These are phyloP conservation scores for Heliocidaris erythrogramma DNA, from an alignment of 35 echinoderm and acorn worm species.

Conservation along the genomic window DNA sequence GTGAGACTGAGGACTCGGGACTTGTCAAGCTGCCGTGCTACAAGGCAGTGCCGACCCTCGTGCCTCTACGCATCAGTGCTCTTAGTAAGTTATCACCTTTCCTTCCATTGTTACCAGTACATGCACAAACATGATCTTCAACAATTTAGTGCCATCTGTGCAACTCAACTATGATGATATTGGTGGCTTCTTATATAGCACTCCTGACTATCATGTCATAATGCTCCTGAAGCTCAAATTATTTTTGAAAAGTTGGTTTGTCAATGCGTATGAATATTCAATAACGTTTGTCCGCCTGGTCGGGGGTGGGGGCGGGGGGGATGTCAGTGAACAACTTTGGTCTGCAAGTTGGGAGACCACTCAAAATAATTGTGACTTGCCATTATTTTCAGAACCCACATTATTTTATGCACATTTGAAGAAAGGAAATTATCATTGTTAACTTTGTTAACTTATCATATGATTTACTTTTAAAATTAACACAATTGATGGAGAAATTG, in stretches of 20 bases:
- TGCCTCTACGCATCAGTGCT: constrained; percentile 95
- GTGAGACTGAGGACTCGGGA: constrained; percentile 92
- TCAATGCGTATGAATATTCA: no score
- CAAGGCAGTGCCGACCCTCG: constrained; percentile 88
- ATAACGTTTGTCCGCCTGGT: no score
- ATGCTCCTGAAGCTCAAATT: no score
- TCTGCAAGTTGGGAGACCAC: no score
- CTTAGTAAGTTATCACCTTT: constrained; percentile 76
- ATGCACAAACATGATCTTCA: background rate
- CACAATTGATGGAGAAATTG: background rate
- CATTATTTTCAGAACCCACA: no score
- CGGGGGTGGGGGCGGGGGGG: no score
- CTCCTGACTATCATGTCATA: no score
- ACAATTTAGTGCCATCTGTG: background rate
- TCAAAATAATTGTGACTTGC: no score
- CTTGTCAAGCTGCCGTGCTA: constrained; percentile 95
- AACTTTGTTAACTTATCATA: background rate
- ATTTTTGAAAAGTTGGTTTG: no score
- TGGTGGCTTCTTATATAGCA: background rate
- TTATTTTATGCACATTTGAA: no score
- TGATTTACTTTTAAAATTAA: background rate
- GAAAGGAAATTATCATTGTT: background rate
- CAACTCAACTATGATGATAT: background rate
- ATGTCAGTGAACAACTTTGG: no score
- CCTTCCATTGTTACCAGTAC: background rate